Conservation (phyloP, 2,113 vertebrate genomes). For the Tapirus terrestris region DNA sequence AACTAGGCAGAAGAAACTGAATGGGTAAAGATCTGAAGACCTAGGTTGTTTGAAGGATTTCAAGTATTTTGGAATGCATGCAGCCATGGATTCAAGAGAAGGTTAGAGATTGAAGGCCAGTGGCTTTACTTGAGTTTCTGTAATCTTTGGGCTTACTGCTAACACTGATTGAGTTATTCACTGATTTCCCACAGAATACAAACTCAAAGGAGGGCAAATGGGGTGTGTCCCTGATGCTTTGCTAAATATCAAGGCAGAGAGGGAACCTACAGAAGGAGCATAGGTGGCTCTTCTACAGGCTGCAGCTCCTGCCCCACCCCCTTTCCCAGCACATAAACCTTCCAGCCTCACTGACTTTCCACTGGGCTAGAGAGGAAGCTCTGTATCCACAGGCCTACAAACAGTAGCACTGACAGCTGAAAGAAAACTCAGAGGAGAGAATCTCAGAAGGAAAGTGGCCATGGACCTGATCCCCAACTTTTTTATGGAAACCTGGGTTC, state of each 20-base stretch:
- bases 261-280: too few relatives aligned
- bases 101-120: not conserved
- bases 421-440: not conserved
- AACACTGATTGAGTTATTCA: not conserved
- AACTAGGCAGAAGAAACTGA: not conserved
- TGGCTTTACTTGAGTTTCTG: not conserved
- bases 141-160: not conserved
- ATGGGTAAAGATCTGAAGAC: not conserved
- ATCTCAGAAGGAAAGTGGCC: not conserved
- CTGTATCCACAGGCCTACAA: too few relatives aligned
- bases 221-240: not conserved
- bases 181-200: not conserved
- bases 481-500: not conserved
- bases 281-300: not conserved
- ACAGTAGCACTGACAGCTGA: not conserved
- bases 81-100: not conserved
- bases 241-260: not conserved
- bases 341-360: too few relatives aligned
- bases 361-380: too few relatives aligned
- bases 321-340: too few relatives aligned
- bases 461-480: conserved; percentile 61
- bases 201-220: not conserved
- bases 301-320: not conserved
- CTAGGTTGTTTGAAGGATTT: not conserved
- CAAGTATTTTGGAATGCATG: not conserved